Conservation (phyloP, 2,888 invertebrate species). For the Xestoiulus laeticollis region DNA sequence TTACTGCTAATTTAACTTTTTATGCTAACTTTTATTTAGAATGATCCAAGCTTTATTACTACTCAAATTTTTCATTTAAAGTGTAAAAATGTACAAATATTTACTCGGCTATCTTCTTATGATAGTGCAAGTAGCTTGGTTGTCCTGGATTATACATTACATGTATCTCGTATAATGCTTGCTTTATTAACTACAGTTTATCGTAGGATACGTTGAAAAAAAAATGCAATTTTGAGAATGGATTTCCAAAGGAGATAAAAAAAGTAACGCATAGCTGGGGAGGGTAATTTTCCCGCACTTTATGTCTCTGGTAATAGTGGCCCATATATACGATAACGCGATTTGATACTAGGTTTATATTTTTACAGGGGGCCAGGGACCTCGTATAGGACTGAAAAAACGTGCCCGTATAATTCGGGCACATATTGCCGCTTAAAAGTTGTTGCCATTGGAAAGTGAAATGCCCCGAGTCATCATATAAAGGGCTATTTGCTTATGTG, state of each 20-base stretch:
- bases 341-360: neutral
- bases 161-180: neutral
- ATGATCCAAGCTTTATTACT: too few species aligned
- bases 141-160: neutral
- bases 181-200: neutral
- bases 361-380: neutral
- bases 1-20: too few species aligned
- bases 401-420: neutral
- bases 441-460: neutral
- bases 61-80: neutral
- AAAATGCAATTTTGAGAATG: neutral
- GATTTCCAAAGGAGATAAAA: constrained; percentile 1
- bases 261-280: neutral
- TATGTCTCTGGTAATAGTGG: neutral
- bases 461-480: neutral
- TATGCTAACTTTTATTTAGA: too few species aligned
- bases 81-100: neutral
- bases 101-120: neutral
- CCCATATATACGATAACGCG: neutral
- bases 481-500: neutral
- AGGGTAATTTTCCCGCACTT: neutral
- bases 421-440: neutral
- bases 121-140: neutral
- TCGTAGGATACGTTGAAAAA: neutral
- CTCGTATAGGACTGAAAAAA: neutral